Conservation (phyloP, 1,140 invertebrate species). For the Drosophila seguyi region DNA sequence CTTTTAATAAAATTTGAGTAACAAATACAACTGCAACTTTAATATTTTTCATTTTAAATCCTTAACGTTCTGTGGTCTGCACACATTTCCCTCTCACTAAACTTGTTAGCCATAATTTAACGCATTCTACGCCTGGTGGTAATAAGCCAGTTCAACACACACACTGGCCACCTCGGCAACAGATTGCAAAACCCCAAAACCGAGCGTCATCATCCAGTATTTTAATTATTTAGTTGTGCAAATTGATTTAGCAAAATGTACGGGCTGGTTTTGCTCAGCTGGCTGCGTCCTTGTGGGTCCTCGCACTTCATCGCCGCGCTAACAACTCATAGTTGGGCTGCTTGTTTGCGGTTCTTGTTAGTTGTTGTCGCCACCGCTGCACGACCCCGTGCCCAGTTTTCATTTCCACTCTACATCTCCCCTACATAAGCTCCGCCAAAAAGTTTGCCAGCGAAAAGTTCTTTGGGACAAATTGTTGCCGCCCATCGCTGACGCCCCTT, state of each 20-base stretch:
- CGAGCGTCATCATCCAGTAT: conserved; percentile 30
- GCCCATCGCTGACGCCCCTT: conserved; percentile 3
- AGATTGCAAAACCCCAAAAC: conserved; percentile 31
- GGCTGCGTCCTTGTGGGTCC: conserved; percentile 17
- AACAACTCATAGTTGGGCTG: conserved; percentile 43
- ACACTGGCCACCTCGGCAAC: not conserved
- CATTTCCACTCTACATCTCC: not conserved
- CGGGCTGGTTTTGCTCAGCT: conserved; percentile 16
- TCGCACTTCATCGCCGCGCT: conserved; percentile 43
- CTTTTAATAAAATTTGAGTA: too few species aligned
- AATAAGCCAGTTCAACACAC: conserved; percentile 40
- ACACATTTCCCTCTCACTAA: not conserved
- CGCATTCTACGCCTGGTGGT: conserved; percentile 30
- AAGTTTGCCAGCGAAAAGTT: conserved; percentile 51
- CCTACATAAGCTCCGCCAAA: conserved; percentile 9
- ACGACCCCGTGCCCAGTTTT: not conserved
- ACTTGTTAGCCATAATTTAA: conserved; percentile 40
- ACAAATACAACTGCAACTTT: not conserved
- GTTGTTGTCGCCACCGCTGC: conserved; percentile 14
- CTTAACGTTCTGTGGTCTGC: not conserved
- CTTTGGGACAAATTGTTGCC: conserved; percentile 43
- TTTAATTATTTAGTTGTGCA: conserved; percentile 60
- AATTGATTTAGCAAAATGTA: conserved; percentile 58
- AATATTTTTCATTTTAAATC: not conserved
- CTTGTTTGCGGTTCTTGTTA: conserved; percentile 60